Evolutionary conservation across 2,888 invertebrate species (phyloP).

Genomic region (Lathronympha strigana): DNA sequence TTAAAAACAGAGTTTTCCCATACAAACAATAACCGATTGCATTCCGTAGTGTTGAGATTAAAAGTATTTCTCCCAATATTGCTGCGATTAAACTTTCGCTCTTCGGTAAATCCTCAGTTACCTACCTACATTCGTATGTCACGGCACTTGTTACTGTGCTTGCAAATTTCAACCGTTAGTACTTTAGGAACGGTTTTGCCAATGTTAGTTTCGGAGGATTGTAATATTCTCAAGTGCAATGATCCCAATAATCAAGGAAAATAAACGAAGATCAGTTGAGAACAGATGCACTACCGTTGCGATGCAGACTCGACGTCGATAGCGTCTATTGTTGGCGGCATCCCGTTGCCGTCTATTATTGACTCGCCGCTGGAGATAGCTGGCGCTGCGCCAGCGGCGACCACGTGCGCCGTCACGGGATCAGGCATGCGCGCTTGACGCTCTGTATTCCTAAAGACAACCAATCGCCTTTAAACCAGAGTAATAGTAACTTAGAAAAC

Average conservation of each 20-base stretch:
- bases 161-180: too few species aligned
- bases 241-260: background rate
- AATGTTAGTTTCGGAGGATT: too few species aligned
- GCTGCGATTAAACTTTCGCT: background rate
- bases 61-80: background rate
- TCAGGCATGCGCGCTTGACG: constrained; percentile 62
- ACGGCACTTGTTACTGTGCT: too few species aligned
- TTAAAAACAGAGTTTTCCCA: too few species aligned
- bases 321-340: constrained; percentile 84
- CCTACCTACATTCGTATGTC: too few species aligned
- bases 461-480: background rate
- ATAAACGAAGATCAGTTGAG: constrained; percentile 9
- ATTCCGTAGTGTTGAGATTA: too few species aligned
- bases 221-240: background rate
- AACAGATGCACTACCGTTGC: constrained; percentile 46
- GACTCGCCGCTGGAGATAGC: constrained; percentile 83
- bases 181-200: too few species aligned
- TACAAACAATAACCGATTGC: too few species aligned
- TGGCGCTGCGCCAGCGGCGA: constrained; percentile 77
- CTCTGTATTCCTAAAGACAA: background rate
- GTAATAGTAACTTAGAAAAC: background rate
- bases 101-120: background rate
- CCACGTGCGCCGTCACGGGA: constrained; percentile 82
- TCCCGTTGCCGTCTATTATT: constrained; percentile 83
- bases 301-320: constrained; percentile 55